These are phyloP conservation scores for Furcifer pardalis DNA, from an alignment of 2,797 vertebrate species.

Conservation along the genomic window DNA sequence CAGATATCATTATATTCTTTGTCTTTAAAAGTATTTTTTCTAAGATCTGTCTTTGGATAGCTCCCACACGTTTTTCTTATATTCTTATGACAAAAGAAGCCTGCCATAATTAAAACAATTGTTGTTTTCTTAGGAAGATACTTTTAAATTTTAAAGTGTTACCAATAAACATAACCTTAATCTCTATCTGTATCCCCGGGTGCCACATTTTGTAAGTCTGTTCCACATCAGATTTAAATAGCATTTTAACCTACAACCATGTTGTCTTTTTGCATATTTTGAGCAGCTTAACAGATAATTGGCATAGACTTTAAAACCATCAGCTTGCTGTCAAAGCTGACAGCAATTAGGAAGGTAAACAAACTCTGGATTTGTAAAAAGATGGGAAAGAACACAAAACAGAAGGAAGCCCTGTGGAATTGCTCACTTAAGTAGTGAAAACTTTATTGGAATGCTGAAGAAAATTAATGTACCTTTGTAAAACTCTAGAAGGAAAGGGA, in stretches of 20 bases:
- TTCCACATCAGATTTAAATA: neutral
- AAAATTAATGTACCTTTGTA: neutral
- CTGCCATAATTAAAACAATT: neutral
- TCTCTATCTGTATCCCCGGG: neutral
- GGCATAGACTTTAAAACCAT: conserved; percentile 10
- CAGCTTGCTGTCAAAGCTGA: neutral
- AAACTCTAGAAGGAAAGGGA: neutral
- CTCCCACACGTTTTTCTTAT: neutral
- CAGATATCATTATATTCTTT: neutral
- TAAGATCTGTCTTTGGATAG: neutral
- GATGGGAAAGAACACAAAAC: neutral
- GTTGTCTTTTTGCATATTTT: neutral
- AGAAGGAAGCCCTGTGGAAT: neutral
- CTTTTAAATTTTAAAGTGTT: neutral
- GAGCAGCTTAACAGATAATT: conserved; percentile 26
- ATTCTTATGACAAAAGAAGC: neutral
- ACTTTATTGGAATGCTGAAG: conserved; percentile 6
- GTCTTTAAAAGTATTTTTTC: neutral
- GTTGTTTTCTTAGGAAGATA: neutral
- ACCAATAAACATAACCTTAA: neutral
- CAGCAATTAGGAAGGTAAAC: conserved; percentile 37
- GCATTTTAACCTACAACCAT: neutral
- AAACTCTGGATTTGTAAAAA: conserved; percentile 6
- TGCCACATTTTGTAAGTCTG: neutral
- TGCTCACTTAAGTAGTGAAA: neutral